These are phyloP conservation scores for Eilema depressum DNA, from an alignment of 2,888 invertebrate genomes.

Conservation along the genomic window DNA sequence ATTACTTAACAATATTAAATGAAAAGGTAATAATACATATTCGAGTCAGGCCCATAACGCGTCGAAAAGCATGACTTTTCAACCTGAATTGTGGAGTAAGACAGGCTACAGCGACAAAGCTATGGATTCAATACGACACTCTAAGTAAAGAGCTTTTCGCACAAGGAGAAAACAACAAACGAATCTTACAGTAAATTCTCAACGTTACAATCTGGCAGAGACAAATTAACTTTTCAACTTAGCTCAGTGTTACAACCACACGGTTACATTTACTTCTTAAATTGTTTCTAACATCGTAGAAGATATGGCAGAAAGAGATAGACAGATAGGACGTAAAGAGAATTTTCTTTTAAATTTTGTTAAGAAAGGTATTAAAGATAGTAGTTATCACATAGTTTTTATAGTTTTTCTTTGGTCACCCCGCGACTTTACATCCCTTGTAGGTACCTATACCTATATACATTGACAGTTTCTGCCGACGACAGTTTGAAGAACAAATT, in stretches of 20 bases:
- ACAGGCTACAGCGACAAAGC: background rate
- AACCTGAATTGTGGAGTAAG: background rate
- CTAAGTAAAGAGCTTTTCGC: background rate
- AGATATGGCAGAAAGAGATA: background rate
- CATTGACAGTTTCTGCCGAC: too few relatives aligned
- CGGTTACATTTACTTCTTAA: background rate
- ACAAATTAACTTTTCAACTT: slow-evolving; percentile 1
- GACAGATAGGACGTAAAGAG: background rate
- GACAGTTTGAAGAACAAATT: too few relatives aligned
- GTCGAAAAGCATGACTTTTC: background rate
- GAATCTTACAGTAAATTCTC: background rate
- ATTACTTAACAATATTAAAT: too few relatives aligned
- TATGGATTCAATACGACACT: background rate
- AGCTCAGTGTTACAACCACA: background rate
- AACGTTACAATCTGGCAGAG: background rate
- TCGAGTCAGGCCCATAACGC: too few relatives aligned
- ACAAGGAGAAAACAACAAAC: background rate
- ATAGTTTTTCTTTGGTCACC: too few relatives aligned
- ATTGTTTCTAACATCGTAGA: background rate
- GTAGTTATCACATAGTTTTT: too few relatives aligned
- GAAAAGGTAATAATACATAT: too few relatives aligned
- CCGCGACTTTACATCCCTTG: too few relatives aligned
- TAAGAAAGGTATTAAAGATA: too few relatives aligned
- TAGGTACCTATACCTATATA: too few relatives aligned
- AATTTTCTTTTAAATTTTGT: background rate